These are phyloP conservation scores for Scrobipalpa costella DNA, from an alignment of 2,888 invertebrate species.

Conservation along the genomic window DNA sequence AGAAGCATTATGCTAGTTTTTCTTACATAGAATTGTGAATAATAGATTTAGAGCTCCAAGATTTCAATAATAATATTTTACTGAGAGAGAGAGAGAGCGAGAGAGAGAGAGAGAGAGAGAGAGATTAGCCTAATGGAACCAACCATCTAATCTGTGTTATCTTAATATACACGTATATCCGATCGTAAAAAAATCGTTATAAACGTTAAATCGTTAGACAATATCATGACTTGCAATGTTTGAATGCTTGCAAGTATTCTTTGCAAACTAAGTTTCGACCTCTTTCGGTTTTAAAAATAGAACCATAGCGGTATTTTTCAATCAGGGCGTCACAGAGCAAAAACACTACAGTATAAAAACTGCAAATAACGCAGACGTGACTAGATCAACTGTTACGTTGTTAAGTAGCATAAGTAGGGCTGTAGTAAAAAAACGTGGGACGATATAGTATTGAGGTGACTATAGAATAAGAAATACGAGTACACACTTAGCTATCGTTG, in stretches of 20 bases:
- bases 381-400: not conserved
- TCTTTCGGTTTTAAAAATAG: not conserved
- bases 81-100: too few species aligned
- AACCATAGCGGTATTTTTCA: not conserved
- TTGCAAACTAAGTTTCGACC: not conserved
- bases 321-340: not conserved
- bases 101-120: too few species aligned
- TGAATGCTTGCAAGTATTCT: not conserved
- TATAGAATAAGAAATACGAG: not conserved
- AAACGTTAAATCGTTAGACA: not conserved
- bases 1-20: too few species aligned
- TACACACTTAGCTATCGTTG: not conserved
- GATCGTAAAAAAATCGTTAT: not conserved
- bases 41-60: too few species aligned
- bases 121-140: too few species aligned
- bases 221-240: not conserved
- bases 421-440: not conserved
- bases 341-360: not conserved
- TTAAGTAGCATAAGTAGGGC: not conserved
- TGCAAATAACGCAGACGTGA: not conserved
- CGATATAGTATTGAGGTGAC: slow-evolving; percentile 3
- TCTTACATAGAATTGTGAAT: too few species aligned
- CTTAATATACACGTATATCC: too few species aligned
- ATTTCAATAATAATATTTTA: too few species aligned
- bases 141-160: too few species aligned